Base-by-base conservation (phyloP, 2,113 vertebrate species). In the Limnothrissa miodon region DNA sequence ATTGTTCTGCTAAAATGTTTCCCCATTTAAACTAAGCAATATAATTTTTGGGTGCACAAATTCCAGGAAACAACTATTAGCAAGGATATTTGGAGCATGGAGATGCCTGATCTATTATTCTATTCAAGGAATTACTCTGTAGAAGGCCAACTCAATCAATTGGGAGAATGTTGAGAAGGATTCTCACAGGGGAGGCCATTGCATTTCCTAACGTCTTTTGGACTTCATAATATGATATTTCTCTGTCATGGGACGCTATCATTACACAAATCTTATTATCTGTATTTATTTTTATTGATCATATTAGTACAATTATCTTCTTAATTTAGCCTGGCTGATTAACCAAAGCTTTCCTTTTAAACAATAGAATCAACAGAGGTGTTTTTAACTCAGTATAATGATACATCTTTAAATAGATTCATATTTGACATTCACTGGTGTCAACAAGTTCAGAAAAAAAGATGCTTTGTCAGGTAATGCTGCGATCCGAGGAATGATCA, bases 371-470 rank as follows among this genome's bases (percentile, higher is more conserved):
- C 66, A 74, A 36, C 66, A 74, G 66, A 36, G 13, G 66, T 74
- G 66, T 33, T 33, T 15, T 74, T 9, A 5, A 74, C 5, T 74
- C 66, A 74, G 33, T 74, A 74, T 74, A 74, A 74, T 5, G 29
- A 36, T 36, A 5, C 5, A 17, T 74, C 29, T 36, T 74, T 33
- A 70, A 70, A 70, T 29, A 70, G 62, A 70, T 70, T 74, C 66
- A 74, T 74, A 74, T 74, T 74, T 74, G 66, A 74, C 66, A 36
- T 74, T 33, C 33, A 74, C 66, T 33, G 36, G 33, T 17, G 66
- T 74, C 66, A 74, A 15, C 25, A 74, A 66, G 59, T 66, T 66
- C 59, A 66, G n/a, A 25, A 10, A 66, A 62, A 66, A 66, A 66
- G 33, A 45, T 10, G 23, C 39, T 53, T 59, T 78, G 80, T 79